Evolutionary conservation across 1,140 invertebrate species (phyloP).

Genomic region (Meteorus sp.): DNA sequence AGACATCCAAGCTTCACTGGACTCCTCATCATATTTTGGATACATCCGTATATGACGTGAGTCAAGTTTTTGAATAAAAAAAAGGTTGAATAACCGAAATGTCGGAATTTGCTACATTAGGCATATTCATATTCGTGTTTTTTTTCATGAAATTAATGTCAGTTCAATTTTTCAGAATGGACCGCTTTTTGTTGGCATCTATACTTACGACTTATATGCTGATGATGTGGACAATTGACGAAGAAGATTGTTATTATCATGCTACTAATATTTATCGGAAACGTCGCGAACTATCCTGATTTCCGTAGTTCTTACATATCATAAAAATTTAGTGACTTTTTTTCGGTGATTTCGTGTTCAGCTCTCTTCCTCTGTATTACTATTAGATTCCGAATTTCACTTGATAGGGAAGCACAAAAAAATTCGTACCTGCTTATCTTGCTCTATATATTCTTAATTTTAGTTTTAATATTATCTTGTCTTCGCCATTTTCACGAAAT

Average conservation of each 20-base stretch:
- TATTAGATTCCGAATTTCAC: too few relatives aligned
- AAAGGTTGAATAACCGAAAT: too few relatives aligned
- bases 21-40: constrained; percentile 61
- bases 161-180: constrained; percentile 53
- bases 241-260: constrained; percentile 59
- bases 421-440: too few relatives aligned
- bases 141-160: too few relatives aligned
- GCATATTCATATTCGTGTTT: too few relatives aligned
- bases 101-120: too few relatives aligned
- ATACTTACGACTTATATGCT: constrained; percentile 60
- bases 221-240: constrained; percentile 59
- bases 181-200: constrained; percentile 54
- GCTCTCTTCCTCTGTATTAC: background rate
- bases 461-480: too few relatives aligned
- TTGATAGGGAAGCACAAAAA: background rate
- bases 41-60: constrained; percentile 62
- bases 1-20: constrained; percentile 62
- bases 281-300: constrained; percentile 34
- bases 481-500: too few relatives aligned
- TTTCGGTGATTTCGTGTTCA: background rate
- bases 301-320: background rate
- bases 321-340: background rate
- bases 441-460: too few relatives aligned
- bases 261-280: constrained; percentile 40
- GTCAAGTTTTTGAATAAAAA: constrained; percentile 7